Percentiles rank a stretch among this genome's conserved stretches.
phyloP scores from a whole-genome alignment of 1,140 invertebrate species.

The Calephelis nemesis region DNA sequence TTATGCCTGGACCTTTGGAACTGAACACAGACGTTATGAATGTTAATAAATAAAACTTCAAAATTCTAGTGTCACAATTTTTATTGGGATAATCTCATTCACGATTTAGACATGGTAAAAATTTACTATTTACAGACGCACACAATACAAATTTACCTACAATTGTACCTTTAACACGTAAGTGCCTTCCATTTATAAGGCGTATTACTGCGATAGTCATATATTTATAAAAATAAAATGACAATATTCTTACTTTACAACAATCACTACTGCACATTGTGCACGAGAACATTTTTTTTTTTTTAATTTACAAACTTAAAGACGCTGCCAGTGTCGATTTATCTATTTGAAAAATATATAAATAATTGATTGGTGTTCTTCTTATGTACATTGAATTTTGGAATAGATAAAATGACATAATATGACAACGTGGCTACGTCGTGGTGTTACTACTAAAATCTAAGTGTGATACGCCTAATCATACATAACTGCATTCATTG shows the following conservation, averaged over 20 bases:
- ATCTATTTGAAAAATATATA: slow-evolving; percentile 2
- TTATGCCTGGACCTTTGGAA: no score
- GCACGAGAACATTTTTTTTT: slow-evolving; percentile 41
- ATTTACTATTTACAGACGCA: slow-evolving; percentile 74
- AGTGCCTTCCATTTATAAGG: slow-evolving; percentile 46
- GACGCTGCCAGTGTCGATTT: neutral
- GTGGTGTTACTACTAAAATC: neutral
- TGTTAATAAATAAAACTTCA: slow-evolving; percentile 40
- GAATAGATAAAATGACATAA: slow-evolving; percentile 1
- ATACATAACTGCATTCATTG: slow-evolving; percentile 10
- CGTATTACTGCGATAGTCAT: slow-evolving; percentile 44
- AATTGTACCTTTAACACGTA: slow-evolving; percentile 68
- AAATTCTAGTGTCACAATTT: slow-evolving; percentile 67
- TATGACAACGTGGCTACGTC: neutral
- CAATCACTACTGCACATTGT: slow-evolving; percentile 72
- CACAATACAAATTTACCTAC: slow-evolving; percentile 67
- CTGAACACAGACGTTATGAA: slow-evolving; percentile 5
- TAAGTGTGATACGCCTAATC: slow-evolving; percentile 1
- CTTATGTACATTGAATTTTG: slow-evolving; percentile 8
- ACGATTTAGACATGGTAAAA: slow-evolving; percentile 74
- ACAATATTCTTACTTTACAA: slow-evolving; percentile 69
- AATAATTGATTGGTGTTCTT: neutral
- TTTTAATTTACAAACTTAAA: slow-evolving; percentile 7
- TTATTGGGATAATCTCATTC: slow-evolving; percentile 77
- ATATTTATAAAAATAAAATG: slow-evolving; percentile 75